A percentile compares a stretch with the other conserved stretches of the same genome.
Conservation (phyloP, 2,797 vertebrate genomes). For the Remorina albescens region DNA sequence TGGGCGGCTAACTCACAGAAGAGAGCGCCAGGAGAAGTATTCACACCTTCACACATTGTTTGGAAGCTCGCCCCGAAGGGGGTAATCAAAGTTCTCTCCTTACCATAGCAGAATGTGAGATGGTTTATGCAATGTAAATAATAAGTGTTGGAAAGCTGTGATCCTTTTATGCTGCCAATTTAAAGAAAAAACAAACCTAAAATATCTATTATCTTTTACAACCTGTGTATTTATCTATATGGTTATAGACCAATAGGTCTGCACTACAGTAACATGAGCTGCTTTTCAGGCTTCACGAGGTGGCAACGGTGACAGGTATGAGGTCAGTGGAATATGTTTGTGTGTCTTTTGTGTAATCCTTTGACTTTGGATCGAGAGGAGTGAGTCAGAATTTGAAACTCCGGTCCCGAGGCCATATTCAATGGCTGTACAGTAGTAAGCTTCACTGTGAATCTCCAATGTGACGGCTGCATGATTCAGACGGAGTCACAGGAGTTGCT, state of each 20-base stretch:
- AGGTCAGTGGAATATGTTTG: background rate
- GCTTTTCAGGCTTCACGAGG: background rate
- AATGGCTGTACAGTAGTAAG: conserved; percentile 16
- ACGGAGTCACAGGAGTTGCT: conserved; percentile 50
- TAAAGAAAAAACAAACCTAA: background rate
- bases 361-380: conserved; percentile 24
- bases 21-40: conserved; percentile 39
- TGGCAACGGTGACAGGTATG: background rate
- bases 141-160: conserved; percentile 26
- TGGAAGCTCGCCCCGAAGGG: conserved; percentile 59
- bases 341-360: conserved; percentile 34
- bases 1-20: conserved; percentile 56
- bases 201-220: background rate
- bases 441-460: conserved; percentile 37
- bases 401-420: conserved; percentile 52
- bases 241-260: background rate
- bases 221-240: background rate
- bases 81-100: conserved; percentile 68
- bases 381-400: conserved; percentile 48
- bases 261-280: conserved; percentile 2
- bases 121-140: conserved; percentile 49
- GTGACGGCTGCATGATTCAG: conserved; percentile 61
- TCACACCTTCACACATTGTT: conserved; percentile 61
- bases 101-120: conserved; percentile 51
- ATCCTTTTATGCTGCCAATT: conserved; percentile 22